phyloP scores from a whole-genome alignment of 1,140 invertebrate species.

The Magallana gigas region DNA sequence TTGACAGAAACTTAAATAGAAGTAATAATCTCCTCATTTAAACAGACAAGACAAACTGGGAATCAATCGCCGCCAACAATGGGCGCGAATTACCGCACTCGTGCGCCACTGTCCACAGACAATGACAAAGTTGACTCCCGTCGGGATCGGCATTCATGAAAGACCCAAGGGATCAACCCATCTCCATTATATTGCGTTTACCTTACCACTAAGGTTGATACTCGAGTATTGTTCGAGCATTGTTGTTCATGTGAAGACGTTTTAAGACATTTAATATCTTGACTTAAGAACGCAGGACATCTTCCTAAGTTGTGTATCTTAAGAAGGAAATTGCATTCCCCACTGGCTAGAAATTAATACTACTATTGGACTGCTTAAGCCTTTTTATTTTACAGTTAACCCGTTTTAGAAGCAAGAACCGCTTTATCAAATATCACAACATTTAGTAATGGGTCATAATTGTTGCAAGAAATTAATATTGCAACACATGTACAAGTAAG shows the following conservation, averaged over 20 bases:
- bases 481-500: background rate
- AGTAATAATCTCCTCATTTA: conserved; percentile 35
- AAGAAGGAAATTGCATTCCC: conserved; percentile 35
- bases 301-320: conserved; percentile 33
- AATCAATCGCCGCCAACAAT: conserved; percentile 30
- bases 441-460: background rate
- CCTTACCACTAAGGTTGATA: conserved; percentile 26
- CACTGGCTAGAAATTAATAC: conserved; percentile 7
- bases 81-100: conserved; percentile 25
- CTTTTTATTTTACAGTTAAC: too few relatives aligned
- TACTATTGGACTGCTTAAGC: background rate
- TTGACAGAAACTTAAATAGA: conserved; percentile 34
- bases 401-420: too few relatives aligned
- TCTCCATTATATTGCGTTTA: conserved; percentile 34
- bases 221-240: conserved; percentile 11
- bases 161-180: conserved; percentile 24
- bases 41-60: conserved; percentile 35
- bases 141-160: conserved; percentile 31
- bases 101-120: conserved; percentile 7
- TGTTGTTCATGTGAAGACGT: conserved; percentile 25
- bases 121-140: conserved; percentile 26
- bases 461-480: background rate
- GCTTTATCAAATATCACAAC: too few relatives aligned
- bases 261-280: conserved; percentile 29
- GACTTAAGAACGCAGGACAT: conserved; percentile 24